phyloP scores from a whole-genome alignment of 2,888 invertebrate species.

The Pilophorus perplexus region DNA sequence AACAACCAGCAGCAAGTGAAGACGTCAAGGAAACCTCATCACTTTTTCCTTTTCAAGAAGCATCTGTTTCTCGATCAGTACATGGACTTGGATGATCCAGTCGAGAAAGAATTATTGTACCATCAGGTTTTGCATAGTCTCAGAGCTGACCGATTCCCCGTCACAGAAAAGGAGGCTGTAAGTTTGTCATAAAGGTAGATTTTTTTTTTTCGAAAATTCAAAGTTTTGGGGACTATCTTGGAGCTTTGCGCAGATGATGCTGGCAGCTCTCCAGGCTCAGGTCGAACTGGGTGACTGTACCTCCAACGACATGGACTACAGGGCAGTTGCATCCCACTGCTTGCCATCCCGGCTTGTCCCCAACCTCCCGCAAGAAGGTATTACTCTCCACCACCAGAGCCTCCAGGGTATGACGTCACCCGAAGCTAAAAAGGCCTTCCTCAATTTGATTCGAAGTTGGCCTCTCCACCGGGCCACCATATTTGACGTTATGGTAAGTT shows the following conservation, averaged over 20 bases:
- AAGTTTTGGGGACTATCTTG: too few relatives aligned
- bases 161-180: slow-evolving; percentile 91
- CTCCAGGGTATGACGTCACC: slow-evolving; percentile 80
- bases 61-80: slow-evolving; percentile 75
- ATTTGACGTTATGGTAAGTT: slow-evolving; percentile 84
- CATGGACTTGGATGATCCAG: slow-evolving; percentile 75
- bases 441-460: slow-evolving; percentile 91
- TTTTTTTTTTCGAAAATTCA: background rate
- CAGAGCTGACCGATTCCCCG: slow-evolving; percentile 85
- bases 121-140: slow-evolving; percentile 90
- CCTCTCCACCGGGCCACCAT: slow-evolving; percentile 89
- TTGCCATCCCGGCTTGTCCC: slow-evolving; percentile 80
- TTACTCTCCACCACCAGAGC: slow-evolving; percentile 87
- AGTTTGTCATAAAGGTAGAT: slow-evolving; percentile 53
- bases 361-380: slow-evolving; percentile 74
- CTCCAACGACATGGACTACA: slow-evolving; percentile 63
- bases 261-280: slow-evolving; percentile 90
- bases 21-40: slow-evolving; percentile 53
- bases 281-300: slow-evolving; percentile 83
- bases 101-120: slow-evolving; percentile 90
- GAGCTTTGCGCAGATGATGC: slow-evolving; percentile 79
- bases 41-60: slow-evolving; percentile 75
- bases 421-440: slow-evolving; percentile 87
- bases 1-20: slow-evolving; percentile 53
- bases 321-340: slow-evolving; percentile 72